Evolutionary conservation across 2,888 invertebrate species (phyloP).

Genomic region (Masnerella sp.): DNA sequence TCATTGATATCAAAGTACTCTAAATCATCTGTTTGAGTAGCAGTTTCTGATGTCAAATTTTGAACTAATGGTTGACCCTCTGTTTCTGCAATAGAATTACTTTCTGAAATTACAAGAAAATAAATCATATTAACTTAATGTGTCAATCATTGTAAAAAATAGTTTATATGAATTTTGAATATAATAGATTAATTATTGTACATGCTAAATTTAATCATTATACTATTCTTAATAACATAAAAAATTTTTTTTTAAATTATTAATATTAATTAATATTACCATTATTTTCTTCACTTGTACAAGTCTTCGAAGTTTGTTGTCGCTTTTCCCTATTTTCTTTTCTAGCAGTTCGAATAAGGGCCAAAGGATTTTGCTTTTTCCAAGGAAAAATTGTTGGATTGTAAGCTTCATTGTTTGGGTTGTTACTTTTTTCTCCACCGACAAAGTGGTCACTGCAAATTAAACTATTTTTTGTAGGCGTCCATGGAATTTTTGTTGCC

Average conservation of each 20-base stretch:
- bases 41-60: not conserved
- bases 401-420: slow-evolving; percentile 17
- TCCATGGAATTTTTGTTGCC: slow-evolving; percentile 1
- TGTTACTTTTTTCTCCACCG: slow-evolving; percentile 12
- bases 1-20: not conserved
- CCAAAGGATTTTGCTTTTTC: not conserved
- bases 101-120: not conserved
- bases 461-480: slow-evolving; percentile 6
- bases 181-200: no score
- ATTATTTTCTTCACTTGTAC: no score
- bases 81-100: slow-evolving; percentile 1
- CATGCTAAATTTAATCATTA: no score
- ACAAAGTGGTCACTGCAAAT: slow-evolving; percentile 21
- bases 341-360: not conserved
- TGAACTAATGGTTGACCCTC: not conserved
- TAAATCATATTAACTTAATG: not conserved
- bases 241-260: no score
- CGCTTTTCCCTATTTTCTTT: not conserved
- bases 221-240: no score
- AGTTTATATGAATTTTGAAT: not conserved
- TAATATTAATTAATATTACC: no score
- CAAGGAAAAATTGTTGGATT: slow-evolving; percentile 25
- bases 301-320: not conserved
- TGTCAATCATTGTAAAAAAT: not conserved
- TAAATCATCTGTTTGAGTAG: slow-evolving; percentile 1